A percentile compares a stretch with the other conserved stretches of the same genome.
phyloP scores from a whole-genome alignment of 2,113 vertebrate species.

The Centropus unirufus region DNA sequence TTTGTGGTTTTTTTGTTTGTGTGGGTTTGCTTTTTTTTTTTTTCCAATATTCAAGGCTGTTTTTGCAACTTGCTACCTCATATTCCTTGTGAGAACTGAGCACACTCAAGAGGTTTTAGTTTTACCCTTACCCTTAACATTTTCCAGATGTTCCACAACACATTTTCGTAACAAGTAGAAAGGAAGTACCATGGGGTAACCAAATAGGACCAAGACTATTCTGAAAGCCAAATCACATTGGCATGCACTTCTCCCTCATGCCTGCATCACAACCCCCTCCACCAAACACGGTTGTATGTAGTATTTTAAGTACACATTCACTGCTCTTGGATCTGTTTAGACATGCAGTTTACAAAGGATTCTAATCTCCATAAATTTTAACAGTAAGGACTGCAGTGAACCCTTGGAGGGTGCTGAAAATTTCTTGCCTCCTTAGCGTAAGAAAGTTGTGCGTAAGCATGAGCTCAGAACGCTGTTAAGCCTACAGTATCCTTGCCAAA shows the following conservation, averaged over 20 bases:
- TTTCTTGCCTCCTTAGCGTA: background rate
- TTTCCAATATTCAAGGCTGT: background rate
- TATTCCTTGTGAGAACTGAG: background rate
- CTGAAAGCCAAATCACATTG: background rate
- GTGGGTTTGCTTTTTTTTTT: too few relatives aligned
- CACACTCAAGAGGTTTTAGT: background rate
- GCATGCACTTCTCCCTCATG: background rate
- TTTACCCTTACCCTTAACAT: background rate
- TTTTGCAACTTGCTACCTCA: background rate
- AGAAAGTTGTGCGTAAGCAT: accelerated
- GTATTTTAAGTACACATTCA: background rate
- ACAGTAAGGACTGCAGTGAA: background rate
- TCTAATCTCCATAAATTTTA: background rate
- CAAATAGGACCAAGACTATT: background rate
- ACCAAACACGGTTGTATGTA: background rate
- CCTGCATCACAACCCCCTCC: background rate
- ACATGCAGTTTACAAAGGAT: background rate
- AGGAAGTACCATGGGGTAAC: background rate
- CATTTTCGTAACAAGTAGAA: background rate
- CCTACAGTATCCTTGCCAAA: background rate
- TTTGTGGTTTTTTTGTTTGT: background rate
- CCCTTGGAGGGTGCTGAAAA: background rate
- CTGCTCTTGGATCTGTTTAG: background rate
- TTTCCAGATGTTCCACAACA: background rate
- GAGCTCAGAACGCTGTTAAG: background rate